phyloP scores from a whole-genome alignment of 1,140 invertebrate species.

The Drosophila kohkoa region DNA sequence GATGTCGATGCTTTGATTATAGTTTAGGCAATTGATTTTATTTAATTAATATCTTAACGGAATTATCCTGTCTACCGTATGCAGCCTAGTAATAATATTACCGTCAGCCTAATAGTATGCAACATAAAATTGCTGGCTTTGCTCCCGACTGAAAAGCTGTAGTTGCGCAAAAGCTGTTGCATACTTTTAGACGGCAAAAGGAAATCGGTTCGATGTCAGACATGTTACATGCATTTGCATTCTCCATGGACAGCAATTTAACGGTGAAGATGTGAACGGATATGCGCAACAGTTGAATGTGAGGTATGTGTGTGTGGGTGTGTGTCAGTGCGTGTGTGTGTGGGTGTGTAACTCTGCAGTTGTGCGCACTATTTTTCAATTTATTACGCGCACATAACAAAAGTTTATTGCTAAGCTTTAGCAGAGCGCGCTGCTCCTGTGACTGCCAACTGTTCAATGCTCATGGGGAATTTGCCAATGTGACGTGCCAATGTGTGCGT shows the following conservation, averaged over 20 bases:
- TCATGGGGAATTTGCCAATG: constrained; percentile 71
- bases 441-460: constrained; percentile 63
- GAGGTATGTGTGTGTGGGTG: constrained; percentile 13
- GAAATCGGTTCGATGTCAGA: constrained; percentile 14
- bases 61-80: not conserved
- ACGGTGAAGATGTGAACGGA: constrained; percentile 9
- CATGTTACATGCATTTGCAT: constrained; percentile 19
- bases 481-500: constrained; percentile 70
- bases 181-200: constrained; percentile 46
- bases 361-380: constrained; percentile 69
- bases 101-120: constrained; percentile 1
- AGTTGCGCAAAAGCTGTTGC: constrained; percentile 19
- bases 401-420: constrained; percentile 64
- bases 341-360: constrained; percentile 17
- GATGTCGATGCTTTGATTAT: constrained; percentile 12
- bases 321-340: not conserved
- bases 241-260: constrained; percentile 9
- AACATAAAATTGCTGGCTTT: not conserved
- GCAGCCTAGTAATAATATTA: not conserved
- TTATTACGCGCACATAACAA: constrained; percentile 67
- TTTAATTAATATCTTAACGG: constrained; percentile 14
- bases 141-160: not conserved
- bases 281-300: constrained; percentile 43
- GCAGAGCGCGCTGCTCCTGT: constrained; percentile 29
- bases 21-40: constrained; percentile 14